phyloP scores from a whole-genome alignment of 2,797 vertebrate species.

The Rhabdomys pumilio region DNA sequence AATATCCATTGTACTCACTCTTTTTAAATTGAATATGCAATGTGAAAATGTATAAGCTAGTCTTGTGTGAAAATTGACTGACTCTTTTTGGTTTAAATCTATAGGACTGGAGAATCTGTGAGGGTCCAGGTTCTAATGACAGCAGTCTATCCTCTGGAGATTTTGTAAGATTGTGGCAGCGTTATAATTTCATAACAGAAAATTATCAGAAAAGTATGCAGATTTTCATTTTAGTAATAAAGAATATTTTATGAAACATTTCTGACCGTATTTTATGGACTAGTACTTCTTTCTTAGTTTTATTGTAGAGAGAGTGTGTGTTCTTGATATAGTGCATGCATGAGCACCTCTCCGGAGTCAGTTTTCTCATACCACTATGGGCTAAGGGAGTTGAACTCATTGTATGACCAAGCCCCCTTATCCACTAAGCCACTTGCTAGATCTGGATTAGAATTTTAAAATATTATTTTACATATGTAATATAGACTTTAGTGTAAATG shows the following conservation, averaged over 20 bases:
- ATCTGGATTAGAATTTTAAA: background rate
- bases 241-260: conserved; percentile 39
- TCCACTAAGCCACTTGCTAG: background rate
- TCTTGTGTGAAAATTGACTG: conserved; percentile 55
- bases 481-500: background rate
- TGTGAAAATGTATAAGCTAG: background rate
- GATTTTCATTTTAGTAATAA: conserved; percentile 73
- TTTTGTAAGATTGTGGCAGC: background rate
- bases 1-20: background rate
- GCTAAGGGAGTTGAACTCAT: background rate
- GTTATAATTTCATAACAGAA: conserved; percentile 24
- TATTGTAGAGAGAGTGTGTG: background rate
- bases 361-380: too few relatives aligned
- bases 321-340: background rate
- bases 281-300: background rate
- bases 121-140: background rate
- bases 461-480: background rate
- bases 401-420: background rate
- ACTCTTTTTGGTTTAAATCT: conserved; percentile 56
- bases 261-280: conserved; percentile 48
- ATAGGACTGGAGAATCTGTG: background rate
- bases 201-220: background rate
- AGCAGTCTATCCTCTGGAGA: conserved; percentile 27
- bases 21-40: background rate
- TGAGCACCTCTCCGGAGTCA: background rate